Percentiles rank a stretch among this genome's conserved stretches.
phyloP scores from a whole-genome alignment of 2,888 invertebrate species.

The Protodeltote pygarga region DNA sequence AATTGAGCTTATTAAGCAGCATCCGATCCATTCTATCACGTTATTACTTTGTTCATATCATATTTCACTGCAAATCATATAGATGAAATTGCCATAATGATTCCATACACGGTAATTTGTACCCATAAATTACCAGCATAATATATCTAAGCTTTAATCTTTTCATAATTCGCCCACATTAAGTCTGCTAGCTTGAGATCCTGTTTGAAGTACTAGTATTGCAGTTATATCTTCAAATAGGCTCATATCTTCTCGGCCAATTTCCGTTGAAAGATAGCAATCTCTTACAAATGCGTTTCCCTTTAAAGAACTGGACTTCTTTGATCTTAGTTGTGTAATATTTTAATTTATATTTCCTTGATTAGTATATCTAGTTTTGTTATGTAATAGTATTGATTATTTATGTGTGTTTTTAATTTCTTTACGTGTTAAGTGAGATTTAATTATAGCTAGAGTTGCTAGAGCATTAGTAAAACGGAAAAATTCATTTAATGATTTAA shows the following conservation, averaged over 20 bases:
- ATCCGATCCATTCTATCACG: slow-evolving; percentile 12
- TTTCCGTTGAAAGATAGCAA: slow-evolving; percentile 53
- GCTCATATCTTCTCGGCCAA: slow-evolving; percentile 49
- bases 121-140: slow-evolving; percentile 13
- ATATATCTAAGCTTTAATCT: slow-evolving; percentile 20
- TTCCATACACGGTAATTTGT: slow-evolving; percentile 22
- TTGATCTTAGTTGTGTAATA: slow-evolving; percentile 54
- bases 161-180: slow-evolving; percentile 24
- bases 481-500: not conserved
- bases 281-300: slow-evolving; percentile 54
- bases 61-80: slow-evolving; percentile 13
- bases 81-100: slow-evolving; percentile 16
- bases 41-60: not conserved
- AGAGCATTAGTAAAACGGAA: not conserved
- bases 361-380: slow-evolving; percentile 23
- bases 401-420: slow-evolving; percentile 11
- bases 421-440: slow-evolving; percentile 1
- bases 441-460: slow-evolving; percentile 7
- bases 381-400: slow-evolving; percentile 20
- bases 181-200: slow-evolving; percentile 9
- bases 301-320: slow-evolving; percentile 52
- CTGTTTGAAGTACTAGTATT: slow-evolving; percentile 9
- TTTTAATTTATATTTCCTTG: slow-evolving; percentile 48
- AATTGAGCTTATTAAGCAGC: slow-evolving; percentile 18
- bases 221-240: slow-evolving; percentile 34